Conservation (phyloP, 2,888 invertebrate genomes). For the Microdon myrmicae region DNA sequence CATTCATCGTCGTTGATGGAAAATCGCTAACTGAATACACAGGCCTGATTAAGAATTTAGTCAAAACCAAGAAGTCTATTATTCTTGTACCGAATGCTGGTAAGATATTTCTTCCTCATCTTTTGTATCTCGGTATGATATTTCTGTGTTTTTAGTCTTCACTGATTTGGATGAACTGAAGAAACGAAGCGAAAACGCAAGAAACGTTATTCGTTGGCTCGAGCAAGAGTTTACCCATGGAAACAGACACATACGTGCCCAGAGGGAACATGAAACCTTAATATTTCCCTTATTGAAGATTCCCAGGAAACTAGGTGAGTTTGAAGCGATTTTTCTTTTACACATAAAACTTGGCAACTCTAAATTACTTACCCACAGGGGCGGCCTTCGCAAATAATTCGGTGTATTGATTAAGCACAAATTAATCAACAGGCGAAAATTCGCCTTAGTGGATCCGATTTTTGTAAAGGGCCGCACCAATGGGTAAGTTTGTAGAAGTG, state of each 20-base stretch:
- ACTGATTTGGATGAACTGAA: slow-evolving; percentile 90
- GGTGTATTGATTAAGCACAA: too few relatives aligned
- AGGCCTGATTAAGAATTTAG: slow-evolving; percentile 82
- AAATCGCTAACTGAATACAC: slow-evolving; percentile 82
- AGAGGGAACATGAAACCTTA: slow-evolving; percentile 83
- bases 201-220: slow-evolving; percentile 94
- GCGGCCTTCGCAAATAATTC: too few relatives aligned
- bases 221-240: slow-evolving; percentile 88
- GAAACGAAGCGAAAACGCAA: slow-evolving; percentile 82
- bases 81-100: slow-evolving; percentile 89
- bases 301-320: slow-evolving; percentile 80
- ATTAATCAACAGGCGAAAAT: too few relatives aligned
- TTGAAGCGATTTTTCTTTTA: not conserved
- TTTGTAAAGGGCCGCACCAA: too few relatives aligned
- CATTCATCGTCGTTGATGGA: slow-evolving; percentile 89
- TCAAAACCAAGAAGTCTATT: slow-evolving; percentile 85
- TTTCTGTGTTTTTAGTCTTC: slow-evolving; percentile 74
- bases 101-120: slow-evolving; percentile 67
- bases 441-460: too few relatives aligned
- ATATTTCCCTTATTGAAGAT: slow-evolving; percentile 78
- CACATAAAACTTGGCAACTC: not conserved
- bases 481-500: too few relatives aligned
- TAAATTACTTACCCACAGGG: too few relatives aligned
- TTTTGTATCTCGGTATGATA: not conserved
- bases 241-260: slow-evolving; percentile 86